A percentile compares a stretch with the other conserved stretches of the same genome.
These are phyloP conservation scores for Drosophila murphyi DNA, from an alignment of 1,140 invertebrate species.

Conservation along the genomic window DNA sequence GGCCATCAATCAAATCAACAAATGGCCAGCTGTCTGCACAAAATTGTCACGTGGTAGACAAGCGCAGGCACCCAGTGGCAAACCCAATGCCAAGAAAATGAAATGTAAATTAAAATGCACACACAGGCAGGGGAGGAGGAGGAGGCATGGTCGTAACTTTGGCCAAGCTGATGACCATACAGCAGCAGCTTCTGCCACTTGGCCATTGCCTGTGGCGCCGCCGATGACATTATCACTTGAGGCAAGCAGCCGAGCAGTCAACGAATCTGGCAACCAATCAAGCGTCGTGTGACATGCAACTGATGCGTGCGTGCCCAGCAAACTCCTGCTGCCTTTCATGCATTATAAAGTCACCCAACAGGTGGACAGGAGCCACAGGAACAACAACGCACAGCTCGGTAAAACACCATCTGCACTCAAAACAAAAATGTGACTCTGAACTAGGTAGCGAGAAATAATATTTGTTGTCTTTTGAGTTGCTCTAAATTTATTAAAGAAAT, in stretches of 20 bases:
- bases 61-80: neutral
- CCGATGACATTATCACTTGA: constrained; percentile 54
- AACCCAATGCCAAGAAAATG: constrained; percentile 60
- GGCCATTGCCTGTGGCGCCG: constrained; percentile 57
- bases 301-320: constrained; percentile 69
- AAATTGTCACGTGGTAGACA: constrained; percentile 30
- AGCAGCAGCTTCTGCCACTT: constrained; percentile 26
- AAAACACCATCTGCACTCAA: neutral
- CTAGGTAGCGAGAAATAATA: too few relatives aligned
- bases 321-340: constrained; percentile 26
- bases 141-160: neutral
- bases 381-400: neutral
- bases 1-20: constrained; percentile 78
- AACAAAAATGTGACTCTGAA: neutral
- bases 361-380: neutral
- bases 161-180: constrained; percentile 30
- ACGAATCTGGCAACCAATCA: constrained; percentile 81
- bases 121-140: constrained; percentile 20
- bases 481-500: too few relatives aligned
- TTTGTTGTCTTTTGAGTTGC: too few relatives aligned
- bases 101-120: constrained; percentile 75
- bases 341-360: constrained; percentile 36
- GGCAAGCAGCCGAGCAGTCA: constrained; percentile 50
- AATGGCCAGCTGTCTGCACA: constrained; percentile 63
- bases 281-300: constrained; percentile 79